Base-by-base conservation (phyloP, 1,140 invertebrate species). In the Spodoptera litura region DNA sequence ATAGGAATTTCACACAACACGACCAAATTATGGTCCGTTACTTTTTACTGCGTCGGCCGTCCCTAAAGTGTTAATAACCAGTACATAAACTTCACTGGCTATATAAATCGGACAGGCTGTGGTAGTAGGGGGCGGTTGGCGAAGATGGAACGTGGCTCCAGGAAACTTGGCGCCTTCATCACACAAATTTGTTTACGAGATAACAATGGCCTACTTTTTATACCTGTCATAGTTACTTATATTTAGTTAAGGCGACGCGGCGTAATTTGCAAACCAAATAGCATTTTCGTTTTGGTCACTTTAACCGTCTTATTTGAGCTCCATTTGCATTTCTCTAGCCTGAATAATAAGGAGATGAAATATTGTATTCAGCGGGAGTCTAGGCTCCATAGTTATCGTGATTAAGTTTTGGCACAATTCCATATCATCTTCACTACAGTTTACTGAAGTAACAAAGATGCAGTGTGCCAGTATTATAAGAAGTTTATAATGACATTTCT, bases 111-210 rank as follows among this genome's bases (percentile, higher is more conserved):
- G 51, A 3, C 66, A 53, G 66, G 66, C 52, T 35, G 64, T 68
- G 13, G 66, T 53, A 15, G 64, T 53, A 38, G 25, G 11, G 52
- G 52, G 68, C 31, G 52, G 13, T 38, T 55, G 68, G 68, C 68
- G 56, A 71, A 76, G 59, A 59, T 71, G n/a, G 68, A 71, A 13
- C 52, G 53, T 81, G 79, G 78, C 81, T 78, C 78, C 78, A 62
- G 78, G 78, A 78, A 81, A 83, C 58, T 78, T 78, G 81, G 79
- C 81, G 84, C 79, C 83, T 70, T 66, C 61, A 71, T 79, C 72
- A 78, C 68, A 78, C 61, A 68, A 76, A 78, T 84, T 81, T 83
- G 78, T 82, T 82, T 84, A 78, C 79, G 58, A 77, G 79, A 71
- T 35, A 79, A 70, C 59, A 71, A 68, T 73, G 78, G 70, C 81